phyloP scores from a whole-genome alignment of 1,140 invertebrate species.

The Diabrotica undecimpunctata region DNA sequence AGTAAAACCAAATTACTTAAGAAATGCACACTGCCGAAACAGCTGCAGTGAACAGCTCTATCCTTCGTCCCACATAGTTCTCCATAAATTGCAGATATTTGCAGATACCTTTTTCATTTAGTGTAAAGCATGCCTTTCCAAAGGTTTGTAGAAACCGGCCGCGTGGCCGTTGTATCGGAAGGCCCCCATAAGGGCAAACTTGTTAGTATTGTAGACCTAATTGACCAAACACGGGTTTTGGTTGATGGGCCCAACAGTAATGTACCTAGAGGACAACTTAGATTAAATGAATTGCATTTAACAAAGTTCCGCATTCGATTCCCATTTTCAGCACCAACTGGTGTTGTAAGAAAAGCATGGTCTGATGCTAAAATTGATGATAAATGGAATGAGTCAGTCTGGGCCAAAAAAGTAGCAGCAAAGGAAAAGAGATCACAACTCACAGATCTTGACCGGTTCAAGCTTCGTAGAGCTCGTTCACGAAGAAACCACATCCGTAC shows the following conservation, averaged over 20 bases:
- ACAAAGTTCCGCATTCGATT: slow-evolving; percentile 88
- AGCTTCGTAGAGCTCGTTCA: slow-evolving; percentile 84
- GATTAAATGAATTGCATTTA: slow-evolving; percentile 87
- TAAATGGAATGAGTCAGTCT: slow-evolving; percentile 74
- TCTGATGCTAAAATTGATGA: slow-evolving; percentile 70
- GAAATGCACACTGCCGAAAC: no score
- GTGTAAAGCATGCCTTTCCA: slow-evolving; percentile 62
- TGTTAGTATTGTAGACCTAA: slow-evolving; percentile 90
- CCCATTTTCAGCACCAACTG: slow-evolving; percentile 80
- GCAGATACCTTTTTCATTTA: slow-evolving; percentile 14
- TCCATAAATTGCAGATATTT: no score
- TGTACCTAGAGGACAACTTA: slow-evolving; percentile 75
- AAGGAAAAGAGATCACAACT: slow-evolving; percentile 79
- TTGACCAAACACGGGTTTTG: slow-evolving; percentile 96
- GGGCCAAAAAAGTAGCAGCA: slow-evolving; percentile 76
- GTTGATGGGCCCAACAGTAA: slow-evolving; percentile 88
- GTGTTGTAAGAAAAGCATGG: slow-evolving; percentile 87
- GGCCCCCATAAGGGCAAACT: slow-evolving; percentile 88
- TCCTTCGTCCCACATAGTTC: no score
- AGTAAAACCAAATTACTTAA: no score
- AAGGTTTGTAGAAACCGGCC: slow-evolving; percentile 93
- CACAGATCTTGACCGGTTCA: slow-evolving; percentile 95
- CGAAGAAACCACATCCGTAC: slow-evolving; percentile 84
- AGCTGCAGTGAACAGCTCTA: no score
- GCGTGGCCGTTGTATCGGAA: slow-evolving; percentile 89